Evolutionary conservation across 2,888 invertebrate species (phyloP), one percentile per base, ranked within the genome.

Genomic region (Oscheius myriophilus): DNA sequence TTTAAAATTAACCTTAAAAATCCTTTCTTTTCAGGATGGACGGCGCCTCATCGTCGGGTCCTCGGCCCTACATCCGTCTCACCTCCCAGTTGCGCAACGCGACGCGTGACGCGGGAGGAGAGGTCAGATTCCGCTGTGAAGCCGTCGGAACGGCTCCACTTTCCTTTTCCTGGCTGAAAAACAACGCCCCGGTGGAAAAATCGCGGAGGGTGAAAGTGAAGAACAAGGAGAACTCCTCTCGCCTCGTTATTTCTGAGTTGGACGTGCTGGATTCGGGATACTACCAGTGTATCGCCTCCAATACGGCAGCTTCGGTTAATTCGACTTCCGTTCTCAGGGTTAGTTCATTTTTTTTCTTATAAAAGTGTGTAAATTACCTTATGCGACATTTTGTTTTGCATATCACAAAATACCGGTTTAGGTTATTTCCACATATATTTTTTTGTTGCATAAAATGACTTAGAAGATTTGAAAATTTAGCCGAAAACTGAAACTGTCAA

Each of bases 111-210:
- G 62, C 77, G 9, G 86, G 86, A 9, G 80, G 78, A 16, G 84
- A 84, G 57, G 78, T 86, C 26, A 73, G 85, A 42, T 73, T 86
- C 61, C 78, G 78, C 55, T 86, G 86, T 67, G 85, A 86, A 72
- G 86, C 83, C 12, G 78, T 83, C 21, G 86, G 84, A 45, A 82
- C 86, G 16, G 82, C 84, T 14, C 86, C 86, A 3, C 69, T 86
- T 18, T 72, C 72, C 23, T 86, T 86, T 72, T 78, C 76, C 83
- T 83, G 83, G 83, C 54, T 82, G 57, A 84, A 84, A 72, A 85
- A 86, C 75, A 73, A 82, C 45, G 85, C 82, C 3, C 86, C 85
- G n/a, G 69, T 85, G 54, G 85, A 85, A 63, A 86, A 85, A 68
- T 80, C 80, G 58, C 73, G 78, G 11, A 69, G 81, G 46, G 72